Conservation (phyloP, 2,797 vertebrate species). For the Micrastur ruficollis region DNA sequence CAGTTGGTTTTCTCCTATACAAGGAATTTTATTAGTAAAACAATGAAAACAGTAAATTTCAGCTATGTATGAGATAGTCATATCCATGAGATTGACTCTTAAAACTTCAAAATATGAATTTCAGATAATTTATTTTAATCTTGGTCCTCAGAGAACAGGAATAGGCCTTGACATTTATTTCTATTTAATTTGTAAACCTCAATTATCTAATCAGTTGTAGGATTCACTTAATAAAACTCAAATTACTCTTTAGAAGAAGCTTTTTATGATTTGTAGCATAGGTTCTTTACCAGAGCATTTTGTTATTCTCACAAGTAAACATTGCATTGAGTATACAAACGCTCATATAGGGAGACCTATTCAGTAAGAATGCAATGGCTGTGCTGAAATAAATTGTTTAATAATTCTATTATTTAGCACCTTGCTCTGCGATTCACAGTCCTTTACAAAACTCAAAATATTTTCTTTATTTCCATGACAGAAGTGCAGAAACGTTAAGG, state of each 20-base stretch:
- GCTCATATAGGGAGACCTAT: neutral
- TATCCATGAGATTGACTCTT: neutral
- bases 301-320: neutral
- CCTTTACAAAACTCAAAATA: neutral
- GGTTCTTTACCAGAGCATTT: neutral
- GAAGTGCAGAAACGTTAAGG: neutral
- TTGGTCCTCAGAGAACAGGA: neutral
- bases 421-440: neutral
- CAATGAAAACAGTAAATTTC: neutral
- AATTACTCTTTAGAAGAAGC: neutral
- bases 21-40: neutral
- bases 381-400: neutral
- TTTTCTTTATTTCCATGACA: neutral
- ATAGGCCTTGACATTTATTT: neutral
- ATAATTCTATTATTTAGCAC: neutral
- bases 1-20: neutral
- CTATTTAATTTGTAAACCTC: neutral
- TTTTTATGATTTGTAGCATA: neutral
- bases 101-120: neutral
- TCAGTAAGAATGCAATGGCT: neutral
- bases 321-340: neutral
- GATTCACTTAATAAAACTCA: neutral
- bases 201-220: neutral
- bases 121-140: neutral
- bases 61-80: neutral